Evolutionary conservation across 1,140 invertebrate genomes (phyloP).

Genomic region (Anastatus disparis): DNA sequence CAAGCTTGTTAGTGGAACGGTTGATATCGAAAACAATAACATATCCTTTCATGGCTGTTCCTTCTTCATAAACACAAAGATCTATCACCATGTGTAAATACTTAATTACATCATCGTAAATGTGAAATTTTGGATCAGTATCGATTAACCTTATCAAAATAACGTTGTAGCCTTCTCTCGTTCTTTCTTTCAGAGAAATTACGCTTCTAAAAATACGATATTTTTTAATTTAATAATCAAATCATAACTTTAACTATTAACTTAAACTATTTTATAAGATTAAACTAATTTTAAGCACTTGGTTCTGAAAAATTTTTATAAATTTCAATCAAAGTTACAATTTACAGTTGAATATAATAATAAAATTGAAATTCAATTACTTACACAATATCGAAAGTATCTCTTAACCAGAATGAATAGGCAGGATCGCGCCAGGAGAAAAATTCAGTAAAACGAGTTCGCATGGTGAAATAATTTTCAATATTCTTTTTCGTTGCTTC

Average conservation of each 20-base stretch:
- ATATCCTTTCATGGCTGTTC: slow-evolving; percentile 69
- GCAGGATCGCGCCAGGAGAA: slow-evolving; percentile 70
- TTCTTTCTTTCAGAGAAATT: slow-evolving; percentile 55
- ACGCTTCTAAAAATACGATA: slow-evolving; percentile 25
- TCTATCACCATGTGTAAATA: slow-evolving; percentile 71
- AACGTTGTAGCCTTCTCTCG: slow-evolving; percentile 68
- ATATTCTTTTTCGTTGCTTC: slow-evolving; percentile 74
- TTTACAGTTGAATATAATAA: too few relatives aligned
- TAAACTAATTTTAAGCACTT: too few relatives aligned
- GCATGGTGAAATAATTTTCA: slow-evolving; percentile 73
- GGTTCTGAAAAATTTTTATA: background rate
- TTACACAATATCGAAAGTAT: slow-evolving; percentile 67
- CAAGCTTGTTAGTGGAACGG: slow-evolving; percentile 67
- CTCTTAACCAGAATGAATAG: slow-evolving; percentile 58
- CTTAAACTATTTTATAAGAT: too few relatives aligned
- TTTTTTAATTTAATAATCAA: too few relatives aligned
- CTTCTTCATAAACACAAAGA: slow-evolving; percentile 68
- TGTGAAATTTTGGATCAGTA: slow-evolving; percentile 69
- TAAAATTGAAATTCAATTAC: too few relatives aligned
- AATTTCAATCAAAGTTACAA: background rate
- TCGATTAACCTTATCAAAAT: slow-evolving; percentile 68
- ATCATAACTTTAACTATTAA: too few relatives aligned
- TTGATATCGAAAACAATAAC: slow-evolving; percentile 72
- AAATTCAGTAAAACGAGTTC: slow-evolving; percentile 72
- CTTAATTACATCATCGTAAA: slow-evolving; percentile 65